Percentiles rank a stretch among this genome's conserved stretches.
Conservation (phyloP, 2,113 vertebrate genomes). For the Martes martes region DNA sequence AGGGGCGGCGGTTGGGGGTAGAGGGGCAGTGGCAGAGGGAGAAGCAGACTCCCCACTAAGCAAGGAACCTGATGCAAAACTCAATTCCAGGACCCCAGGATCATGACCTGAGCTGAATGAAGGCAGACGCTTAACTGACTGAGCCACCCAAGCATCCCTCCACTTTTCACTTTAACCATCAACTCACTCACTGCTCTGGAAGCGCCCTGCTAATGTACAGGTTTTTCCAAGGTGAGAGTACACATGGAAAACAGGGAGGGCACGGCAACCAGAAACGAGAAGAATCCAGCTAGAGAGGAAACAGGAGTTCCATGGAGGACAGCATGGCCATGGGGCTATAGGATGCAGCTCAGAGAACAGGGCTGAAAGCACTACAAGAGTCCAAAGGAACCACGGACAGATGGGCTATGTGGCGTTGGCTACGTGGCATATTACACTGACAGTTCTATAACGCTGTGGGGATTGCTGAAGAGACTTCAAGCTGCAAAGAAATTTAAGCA, state of each 20-base stretch:
- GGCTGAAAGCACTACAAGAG: background rate
- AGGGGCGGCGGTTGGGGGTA: background rate
- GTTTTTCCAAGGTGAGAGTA: background rate
- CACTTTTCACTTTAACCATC: background rate
- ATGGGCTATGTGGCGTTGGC: background rate
- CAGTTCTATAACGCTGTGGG: background rate
- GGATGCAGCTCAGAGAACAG: background rate
- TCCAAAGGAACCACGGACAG: background rate
- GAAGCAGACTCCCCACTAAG: background rate
- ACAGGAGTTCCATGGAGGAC: background rate
- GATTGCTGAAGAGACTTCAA: background rate
- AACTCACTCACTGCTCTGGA: background rate
- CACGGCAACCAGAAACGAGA: background rate
- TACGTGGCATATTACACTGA: background rate
- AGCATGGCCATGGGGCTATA: background rate
- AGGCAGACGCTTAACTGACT: background rate
- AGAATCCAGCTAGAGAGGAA: background rate
- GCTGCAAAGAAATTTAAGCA: constrained; percentile 16
- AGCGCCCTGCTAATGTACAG: background rate
- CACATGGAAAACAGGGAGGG: background rate
- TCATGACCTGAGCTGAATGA: background rate
- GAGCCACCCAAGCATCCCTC: background rate
- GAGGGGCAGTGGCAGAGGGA: background rate
- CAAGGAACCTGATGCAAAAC: background rate
- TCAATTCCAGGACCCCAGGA: background rate